phyloP scores from a whole-genome alignment of 2,888 invertebrate genomes.

The Platycheirus albimanus region DNA sequence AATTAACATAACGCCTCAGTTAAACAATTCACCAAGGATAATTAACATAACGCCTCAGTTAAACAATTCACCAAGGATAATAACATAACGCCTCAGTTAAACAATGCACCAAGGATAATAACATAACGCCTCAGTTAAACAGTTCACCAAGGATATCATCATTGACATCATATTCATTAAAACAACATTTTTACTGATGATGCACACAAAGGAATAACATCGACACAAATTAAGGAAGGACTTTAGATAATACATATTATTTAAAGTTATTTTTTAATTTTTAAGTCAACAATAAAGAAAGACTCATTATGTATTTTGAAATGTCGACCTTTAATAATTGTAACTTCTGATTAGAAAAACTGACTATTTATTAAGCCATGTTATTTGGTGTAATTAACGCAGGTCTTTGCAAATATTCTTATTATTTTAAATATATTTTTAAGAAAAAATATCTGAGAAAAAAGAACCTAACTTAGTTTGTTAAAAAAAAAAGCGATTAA shows the following conservation, averaged over 20 bases:
- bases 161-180: background rate
- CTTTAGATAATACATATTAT: background rate
- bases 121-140: background rate
- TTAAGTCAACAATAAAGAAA: too few relatives aligned
- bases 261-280: too few relatives aligned
- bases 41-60: slow-evolving; percentile 21
- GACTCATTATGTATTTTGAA: too few relatives aligned
- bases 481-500: too few relatives aligned
- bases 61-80: slow-evolving; percentile 5
- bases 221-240: background rate
- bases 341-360: too few relatives aligned
- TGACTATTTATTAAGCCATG: too few relatives aligned
- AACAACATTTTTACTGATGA: background rate
- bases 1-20: background rate
- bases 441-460: too few relatives aligned
- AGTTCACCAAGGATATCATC: background rate
- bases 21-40: background rate
- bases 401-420: too few relatives aligned
- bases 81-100: background rate
- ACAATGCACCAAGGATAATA: background rate
- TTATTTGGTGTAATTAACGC: too few relatives aligned
- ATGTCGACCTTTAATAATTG: too few relatives aligned
- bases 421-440: too few relatives aligned
- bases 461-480: too few relatives aligned
- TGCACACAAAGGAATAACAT: background rate